Conservation (phyloP, 2,113 vertebrate genomes). For the Cygnus atratus region DNA sequence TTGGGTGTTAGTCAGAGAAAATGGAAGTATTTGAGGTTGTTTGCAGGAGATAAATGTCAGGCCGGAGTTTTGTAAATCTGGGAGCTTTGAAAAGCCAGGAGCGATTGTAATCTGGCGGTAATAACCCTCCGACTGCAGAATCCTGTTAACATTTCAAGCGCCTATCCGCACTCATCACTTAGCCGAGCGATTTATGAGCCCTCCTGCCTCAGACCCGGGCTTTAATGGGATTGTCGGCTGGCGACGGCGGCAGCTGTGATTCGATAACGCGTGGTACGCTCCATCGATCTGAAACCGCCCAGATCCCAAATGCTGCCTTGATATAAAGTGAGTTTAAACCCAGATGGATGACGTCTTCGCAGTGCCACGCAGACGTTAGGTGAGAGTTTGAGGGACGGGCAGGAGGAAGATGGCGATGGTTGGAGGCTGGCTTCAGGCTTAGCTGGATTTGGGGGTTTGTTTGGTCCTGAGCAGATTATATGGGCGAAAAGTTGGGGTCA, state of each 20-base stretch:
- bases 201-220: not conserved
- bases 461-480: not conserved
- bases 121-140: not conserved
- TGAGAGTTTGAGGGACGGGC: not conserved
- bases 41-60: constrained; percentile 45
- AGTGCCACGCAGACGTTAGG: not conserved
- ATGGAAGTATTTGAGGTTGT: not conserved
- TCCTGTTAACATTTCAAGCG: not conserved
- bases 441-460: not conserved
- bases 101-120: constrained; percentile 10
- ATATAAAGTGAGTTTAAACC: not conserved
- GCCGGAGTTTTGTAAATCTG: not conserved
- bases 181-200: not conserved
- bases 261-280: not conserved
- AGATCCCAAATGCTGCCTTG: not conserved
- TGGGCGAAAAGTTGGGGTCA: rapidly evolving
- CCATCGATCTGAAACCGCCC: not conserved
- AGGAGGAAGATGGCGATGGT: rapidly evolving
- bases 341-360: not conserved
- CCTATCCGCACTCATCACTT: not conserved
- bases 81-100: not conserved
- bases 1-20: constrained; percentile 10
- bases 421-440: not conserved
- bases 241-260: not conserved
- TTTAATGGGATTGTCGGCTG: constrained; percentile 32